phyloP scores from a whole-genome alignment of 2,888 invertebrate genomes.

The Mycalesis mineus region DNA sequence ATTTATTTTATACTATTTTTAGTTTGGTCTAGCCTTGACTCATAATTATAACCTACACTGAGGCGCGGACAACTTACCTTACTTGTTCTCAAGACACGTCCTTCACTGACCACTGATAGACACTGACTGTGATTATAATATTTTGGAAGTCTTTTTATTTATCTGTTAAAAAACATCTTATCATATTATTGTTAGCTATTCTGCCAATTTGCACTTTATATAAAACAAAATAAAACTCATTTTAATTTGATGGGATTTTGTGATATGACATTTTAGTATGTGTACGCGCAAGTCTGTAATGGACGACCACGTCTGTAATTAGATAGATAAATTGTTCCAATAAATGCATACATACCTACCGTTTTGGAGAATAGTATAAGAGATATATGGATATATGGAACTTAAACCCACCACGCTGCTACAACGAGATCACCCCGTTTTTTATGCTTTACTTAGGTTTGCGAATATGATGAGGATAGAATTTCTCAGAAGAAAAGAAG shows the following conservation, averaged over 20 bases:
- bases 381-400: too few relatives aligned
- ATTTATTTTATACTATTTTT: too few relatives aligned
- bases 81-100: not conserved
- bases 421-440: too few relatives aligned
- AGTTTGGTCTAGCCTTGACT: too few relatives aligned
- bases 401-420: too few relatives aligned
- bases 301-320: not conserved
- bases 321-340: conserved; percentile 30
- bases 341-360: not conserved
- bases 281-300: not conserved
- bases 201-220: not conserved
- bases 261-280: not conserved
- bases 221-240: not conserved
- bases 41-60: too few relatives aligned
- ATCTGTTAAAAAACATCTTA: not conserved
- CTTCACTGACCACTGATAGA: not conserved
- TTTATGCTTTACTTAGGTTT: too few relatives aligned
- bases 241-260: not conserved
- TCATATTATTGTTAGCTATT: not conserved
- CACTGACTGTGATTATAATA: not conserved
- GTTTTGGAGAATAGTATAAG: too few relatives aligned
- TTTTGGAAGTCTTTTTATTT: not conserved
- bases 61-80: not conserved
- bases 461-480: too few relatives aligned
- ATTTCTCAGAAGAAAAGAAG: too few relatives aligned